Conservation (phyloP, 2,888 invertebrate genomes). For the Drosophila mercatorum region DNA sequence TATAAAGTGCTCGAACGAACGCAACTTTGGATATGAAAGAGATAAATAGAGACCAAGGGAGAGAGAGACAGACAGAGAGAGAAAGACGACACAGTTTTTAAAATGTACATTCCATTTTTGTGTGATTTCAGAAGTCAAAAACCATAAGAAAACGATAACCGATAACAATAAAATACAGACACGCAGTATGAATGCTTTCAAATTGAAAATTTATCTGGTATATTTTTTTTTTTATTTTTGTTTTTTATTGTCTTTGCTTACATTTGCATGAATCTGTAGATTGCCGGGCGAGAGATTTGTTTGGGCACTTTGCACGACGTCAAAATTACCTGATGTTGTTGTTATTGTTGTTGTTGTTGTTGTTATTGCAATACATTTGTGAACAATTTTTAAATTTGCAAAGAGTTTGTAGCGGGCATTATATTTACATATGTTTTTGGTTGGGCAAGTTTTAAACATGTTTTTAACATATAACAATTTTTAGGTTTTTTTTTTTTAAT, state of each 20-base stretch:
- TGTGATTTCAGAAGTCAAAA: slow-evolving; percentile 9
- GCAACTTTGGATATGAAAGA: slow-evolving; percentile 17
- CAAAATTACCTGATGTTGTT: slow-evolving; percentile 82
- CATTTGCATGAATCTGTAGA: slow-evolving; percentile 84
- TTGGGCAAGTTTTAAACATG: slow-evolving; percentile 24
- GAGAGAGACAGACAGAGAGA: not conserved
- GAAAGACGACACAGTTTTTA: slow-evolving; percentile 47
- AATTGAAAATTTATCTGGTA: slow-evolving; percentile 20
- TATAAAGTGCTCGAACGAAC: slow-evolving; percentile 47
- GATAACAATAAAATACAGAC: slow-evolving; percentile 37
- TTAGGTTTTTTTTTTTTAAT: not conserved
- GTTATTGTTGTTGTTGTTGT: slow-evolving; percentile 25
- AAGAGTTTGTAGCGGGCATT: slow-evolving; percentile 52
- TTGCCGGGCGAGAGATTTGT: slow-evolving; percentile 82
- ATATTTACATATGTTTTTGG: slow-evolving; percentile 12
- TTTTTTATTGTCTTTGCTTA: slow-evolving; percentile 70
- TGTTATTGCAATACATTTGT: slow-evolving; percentile 20
- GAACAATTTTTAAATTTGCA: slow-evolving; percentile 28
- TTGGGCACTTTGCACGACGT: slow-evolving; percentile 77
- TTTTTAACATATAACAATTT: not conserved
- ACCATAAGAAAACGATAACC: slow-evolving; percentile 42
- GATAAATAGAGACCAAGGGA: slow-evolving; percentile 9
- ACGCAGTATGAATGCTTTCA: slow-evolving; percentile 47
- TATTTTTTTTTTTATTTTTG: slow-evolving; percentile 7
- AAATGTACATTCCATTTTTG: slow-evolving; percentile 55